These are phyloP conservation scores for Agriotes lineatus DNA, from an alignment of 2,888 invertebrate species.

Conservation along the genomic window DNA sequence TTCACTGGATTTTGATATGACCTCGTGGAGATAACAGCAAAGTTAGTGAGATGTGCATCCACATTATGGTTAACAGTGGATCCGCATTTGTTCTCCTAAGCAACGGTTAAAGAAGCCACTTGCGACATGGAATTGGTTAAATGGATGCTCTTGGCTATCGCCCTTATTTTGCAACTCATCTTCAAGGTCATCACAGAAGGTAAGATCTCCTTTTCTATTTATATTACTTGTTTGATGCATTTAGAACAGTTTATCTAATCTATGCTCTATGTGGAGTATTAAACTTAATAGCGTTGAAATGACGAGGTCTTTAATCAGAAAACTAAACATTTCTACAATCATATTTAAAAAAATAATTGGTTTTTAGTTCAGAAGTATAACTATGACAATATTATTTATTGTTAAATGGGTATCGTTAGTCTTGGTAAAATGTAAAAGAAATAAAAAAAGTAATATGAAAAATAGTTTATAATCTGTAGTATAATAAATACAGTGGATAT, in stretches of 20 bases:
- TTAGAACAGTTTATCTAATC: background rate
- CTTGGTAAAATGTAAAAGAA: no score
- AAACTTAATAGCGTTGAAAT: no score
- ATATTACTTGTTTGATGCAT: background rate
- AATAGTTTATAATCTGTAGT: no score
- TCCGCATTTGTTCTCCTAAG: constrained; percentile 19
- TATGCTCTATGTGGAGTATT: no score
- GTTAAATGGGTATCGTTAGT: no score
- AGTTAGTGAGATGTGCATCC: constrained; percentile 10
- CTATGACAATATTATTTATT: no score
- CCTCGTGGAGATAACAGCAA: background rate
- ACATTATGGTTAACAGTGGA: constrained; percentile 11
- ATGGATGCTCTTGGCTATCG: constrained; percentile 56
- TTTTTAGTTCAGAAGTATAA: no score
- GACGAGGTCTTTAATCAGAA: no score
- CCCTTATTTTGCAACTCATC: constrained; percentile 52
- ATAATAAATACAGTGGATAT: no score
- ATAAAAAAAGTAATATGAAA: no score
- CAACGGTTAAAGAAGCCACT: constrained; percentile 36
- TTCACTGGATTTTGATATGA: background rate
- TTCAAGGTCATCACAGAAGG: constrained; percentile 55
- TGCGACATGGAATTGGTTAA: constrained; percentile 58
- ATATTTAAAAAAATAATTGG: no score
- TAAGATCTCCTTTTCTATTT: constrained; percentile 53
- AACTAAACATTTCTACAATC: no score